These are phyloP conservation scores for Polypterus bichir DNA, from an alignment of 2,113 vertebrate genomes.

Conservation along the genomic window DNA sequence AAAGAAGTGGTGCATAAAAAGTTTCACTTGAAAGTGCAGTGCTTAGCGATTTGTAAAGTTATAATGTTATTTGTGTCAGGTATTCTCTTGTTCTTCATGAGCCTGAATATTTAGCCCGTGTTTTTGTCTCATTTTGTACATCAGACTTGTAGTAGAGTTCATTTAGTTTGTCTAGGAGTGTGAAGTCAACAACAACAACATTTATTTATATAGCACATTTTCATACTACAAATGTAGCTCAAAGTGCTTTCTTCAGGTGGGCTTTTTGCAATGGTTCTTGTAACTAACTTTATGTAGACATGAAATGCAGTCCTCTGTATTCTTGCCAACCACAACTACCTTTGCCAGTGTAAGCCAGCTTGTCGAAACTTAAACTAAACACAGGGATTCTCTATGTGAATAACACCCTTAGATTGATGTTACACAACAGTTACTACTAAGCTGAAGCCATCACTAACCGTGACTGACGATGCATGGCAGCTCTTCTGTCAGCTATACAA, in stretches of 20 bases:
- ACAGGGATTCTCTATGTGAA: conserved; percentile 73
- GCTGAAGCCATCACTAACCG: conserved; percentile 51
- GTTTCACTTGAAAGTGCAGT: too few relatives aligned
- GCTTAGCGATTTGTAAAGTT: too few relatives aligned
- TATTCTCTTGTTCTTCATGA: too few relatives aligned
- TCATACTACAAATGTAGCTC: too few relatives aligned
- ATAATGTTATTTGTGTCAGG: too few relatives aligned
- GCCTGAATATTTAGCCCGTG: too few relatives aligned
- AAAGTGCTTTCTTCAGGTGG: conserved; percentile 27
- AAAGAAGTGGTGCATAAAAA: too few relatives aligned
- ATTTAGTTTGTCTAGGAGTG: too few relatives aligned
- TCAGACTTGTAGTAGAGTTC: too few relatives aligned
- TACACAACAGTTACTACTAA: conserved; percentile 71
- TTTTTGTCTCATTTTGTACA: too few relatives aligned
- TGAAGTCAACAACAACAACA: too few relatives aligned
- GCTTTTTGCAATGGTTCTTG: conserved; percentile 44
- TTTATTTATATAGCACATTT: too few relatives aligned
- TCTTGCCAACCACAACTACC: conserved; percentile 92
- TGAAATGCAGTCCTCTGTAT: conserved; percentile 69
- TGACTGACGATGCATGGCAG: conserved; percentile 62
- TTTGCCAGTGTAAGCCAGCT: conserved; percentile 98
- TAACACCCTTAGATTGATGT: conserved; percentile 69
- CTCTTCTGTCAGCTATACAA: conserved; percentile 81
- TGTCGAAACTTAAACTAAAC: conserved; percentile 98
- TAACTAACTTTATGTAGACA: conserved; percentile 74